Base-by-base conservation (phyloP, 2,113 vertebrate genomes). In the Pygoscelis adeliae region DNA sequence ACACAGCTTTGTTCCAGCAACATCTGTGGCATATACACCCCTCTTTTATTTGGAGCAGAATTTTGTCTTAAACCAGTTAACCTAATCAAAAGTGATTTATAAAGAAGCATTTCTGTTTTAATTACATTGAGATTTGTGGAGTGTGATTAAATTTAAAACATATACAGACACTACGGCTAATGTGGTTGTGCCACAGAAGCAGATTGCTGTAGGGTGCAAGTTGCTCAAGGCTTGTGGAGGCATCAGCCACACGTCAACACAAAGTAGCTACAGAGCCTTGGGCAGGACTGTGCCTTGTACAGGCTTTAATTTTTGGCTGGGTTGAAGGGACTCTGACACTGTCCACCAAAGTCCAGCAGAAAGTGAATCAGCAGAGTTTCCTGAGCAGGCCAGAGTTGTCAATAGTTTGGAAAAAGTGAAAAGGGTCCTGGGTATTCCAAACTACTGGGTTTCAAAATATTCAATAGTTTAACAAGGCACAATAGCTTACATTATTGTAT, bases 131-230 rank as follows among this genome's bases (percentile, higher is more conserved):
- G 87, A 93, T 95, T 95, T 96, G 83, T 93, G 74, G 72, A n/a
- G 87, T 71, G 73, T 76, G 71, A 90, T 90, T 92, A 84, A 95
- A 96, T 95, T 90, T 94, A 73, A 93, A 95, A 76, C 82, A 94
- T n/a, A 65, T 55, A 65, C 49, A 90, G 52, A 46, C 29, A n/a
- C 22, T 40, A 26, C 1, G 1, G 50, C 53, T 69, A 87, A 42
- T 1, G 2, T 26, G 61, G 36, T 84, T 36, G 4, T 89, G 61
- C 23, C 56, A 70, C 78, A 72, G 56, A 32, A 90, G 56, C 72
- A 71, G 76, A 59, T 50, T 72, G 36, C 22, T 78, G 49, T 89
- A 63, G 70, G 23, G 38, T 65, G 56, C 40, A 65, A 71, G 62
- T 25, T 72, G 79, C 58, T 87, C 1, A 3, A 65, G 49, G 25